phyloP scores from a whole-genome alignment of 2,113 vertebrate species.

The Aldabrachelys gigantea region DNA sequence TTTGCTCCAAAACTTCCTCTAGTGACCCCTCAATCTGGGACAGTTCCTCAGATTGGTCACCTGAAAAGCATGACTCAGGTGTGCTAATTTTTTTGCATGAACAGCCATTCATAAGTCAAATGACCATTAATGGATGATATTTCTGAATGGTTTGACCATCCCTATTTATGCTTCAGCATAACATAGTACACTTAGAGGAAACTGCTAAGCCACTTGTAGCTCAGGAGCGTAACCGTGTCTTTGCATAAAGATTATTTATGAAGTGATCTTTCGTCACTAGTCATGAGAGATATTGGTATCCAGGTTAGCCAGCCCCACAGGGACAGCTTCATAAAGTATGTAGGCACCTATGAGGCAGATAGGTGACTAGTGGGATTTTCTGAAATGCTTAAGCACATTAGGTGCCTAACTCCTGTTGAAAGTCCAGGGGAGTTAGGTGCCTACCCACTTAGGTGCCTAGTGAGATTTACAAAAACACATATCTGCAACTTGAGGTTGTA shows the following conservation, averaged over 20 bases:
- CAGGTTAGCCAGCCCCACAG: accelerated
- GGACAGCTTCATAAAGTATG: background rate
- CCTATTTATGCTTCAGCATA: background rate
- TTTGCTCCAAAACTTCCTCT: background rate
- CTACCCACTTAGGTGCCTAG: background rate
- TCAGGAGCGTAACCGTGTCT: background rate
- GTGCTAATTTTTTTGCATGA: background rate
- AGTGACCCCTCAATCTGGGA: background rate
- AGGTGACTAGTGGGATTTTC: background rate
- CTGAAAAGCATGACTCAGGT: background rate
- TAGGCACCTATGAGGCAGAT: background rate
- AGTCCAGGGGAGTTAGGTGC: background rate
- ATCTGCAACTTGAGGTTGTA: background rate
- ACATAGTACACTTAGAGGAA: background rate
- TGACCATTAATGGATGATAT: accelerated
- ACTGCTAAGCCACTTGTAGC: background rate
- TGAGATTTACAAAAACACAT: background rate
- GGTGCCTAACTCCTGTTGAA: background rate
- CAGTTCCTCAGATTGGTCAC: background rate
- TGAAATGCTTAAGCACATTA: background rate
- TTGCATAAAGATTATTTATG: background rate
- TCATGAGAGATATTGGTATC: background rate
- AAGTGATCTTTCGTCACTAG: background rate
- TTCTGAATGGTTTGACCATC: background rate
- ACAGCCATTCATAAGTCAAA: background rate